Evolutionary conservation across 2,797 vertebrate species (phyloP).

Genomic region (Smutsia gigantea): DNA sequence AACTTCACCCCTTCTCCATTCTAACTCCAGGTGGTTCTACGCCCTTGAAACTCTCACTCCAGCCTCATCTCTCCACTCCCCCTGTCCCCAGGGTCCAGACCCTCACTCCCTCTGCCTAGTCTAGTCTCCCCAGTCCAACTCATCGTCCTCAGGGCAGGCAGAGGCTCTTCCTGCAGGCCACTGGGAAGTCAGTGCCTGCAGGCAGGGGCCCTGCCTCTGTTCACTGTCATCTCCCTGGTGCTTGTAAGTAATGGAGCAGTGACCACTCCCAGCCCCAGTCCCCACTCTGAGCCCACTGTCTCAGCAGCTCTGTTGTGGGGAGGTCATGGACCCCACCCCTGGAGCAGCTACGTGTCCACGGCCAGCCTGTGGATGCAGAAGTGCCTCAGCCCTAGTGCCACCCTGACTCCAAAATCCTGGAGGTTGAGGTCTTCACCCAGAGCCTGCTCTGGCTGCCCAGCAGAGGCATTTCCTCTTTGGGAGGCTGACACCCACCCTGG

Average conservation of each 20-base stretch:
- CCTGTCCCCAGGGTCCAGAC: accelerated
- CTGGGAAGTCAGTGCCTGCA: not conserved
- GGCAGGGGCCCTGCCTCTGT: no score
- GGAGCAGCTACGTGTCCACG: accelerated
- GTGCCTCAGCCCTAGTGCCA: accelerated
- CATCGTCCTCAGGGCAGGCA: no score
- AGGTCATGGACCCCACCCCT: not conserved
- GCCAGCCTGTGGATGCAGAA: not conserved
- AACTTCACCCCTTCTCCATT: not conserved
- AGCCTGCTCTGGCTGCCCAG: not conserved
- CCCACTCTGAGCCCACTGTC: not conserved
- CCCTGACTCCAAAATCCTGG: not conserved
- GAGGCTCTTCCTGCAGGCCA: not conserved
- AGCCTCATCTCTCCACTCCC: not conserved
- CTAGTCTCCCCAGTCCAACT: not conserved
- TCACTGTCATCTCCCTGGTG: not conserved
- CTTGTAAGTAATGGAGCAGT: not conserved
- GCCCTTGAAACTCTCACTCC: not conserved
- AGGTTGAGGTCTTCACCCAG: accelerated
- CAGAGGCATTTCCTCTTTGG: accelerated
- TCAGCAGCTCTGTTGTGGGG: not conserved
- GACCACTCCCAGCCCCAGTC: not conserved
- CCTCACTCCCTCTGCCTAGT: accelerated
- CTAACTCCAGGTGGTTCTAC: accelerated
- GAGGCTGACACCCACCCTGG: not conserved